Evolutionary conservation across 2,797 vertebrate genomes (phyloP), one percentile per base, ranked within the genome.

Genomic region (Syngnathus acus): DNA sequence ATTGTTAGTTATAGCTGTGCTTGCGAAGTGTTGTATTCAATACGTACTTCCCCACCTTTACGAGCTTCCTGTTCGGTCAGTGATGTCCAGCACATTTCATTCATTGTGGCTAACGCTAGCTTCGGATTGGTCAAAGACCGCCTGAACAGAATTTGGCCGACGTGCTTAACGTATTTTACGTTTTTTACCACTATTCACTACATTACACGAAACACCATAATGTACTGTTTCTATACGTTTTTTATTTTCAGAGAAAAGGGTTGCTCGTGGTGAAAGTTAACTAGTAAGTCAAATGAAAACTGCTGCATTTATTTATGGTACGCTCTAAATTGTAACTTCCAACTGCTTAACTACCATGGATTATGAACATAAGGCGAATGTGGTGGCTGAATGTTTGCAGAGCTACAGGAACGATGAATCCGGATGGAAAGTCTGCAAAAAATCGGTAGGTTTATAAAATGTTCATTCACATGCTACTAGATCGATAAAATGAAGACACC

Each of bases 381-480:
- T 65, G 10, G 94, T 93, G 64, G 92, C 91, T 0, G 91, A 91
- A 19, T 89, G 90, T 45, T 14, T 97, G 74, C 63, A 70, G 32
- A 72, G 79, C 53, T 98, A 94, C 83, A 92, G 85, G 65, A 87
- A 69, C 65, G 95, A 97, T 50, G 73, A 85, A 10, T 82, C 84
- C 5, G 94, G 93, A 0, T 97, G 95, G 95, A 92, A 89, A 79
- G 81, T 82, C 48, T 94, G 92, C 83, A 94, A 92, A 72, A 91
- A 89, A 82, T 87, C 88, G 87, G 95, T 96, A 82, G 82, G 1
- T 63, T 13, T 17, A 7, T 42, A 23, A 3, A 4, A 0, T 65
- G 13, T 43, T 32, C 8, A 19, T 42, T 61, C 9, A n/a, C 14
- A 40, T 23, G 2, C 42, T 6, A 23, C 19, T 39, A 37, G 37